phyloP scores from a whole-genome alignment of 2,888 invertebrate genomes.

The Drosophila niveifrons region DNA sequence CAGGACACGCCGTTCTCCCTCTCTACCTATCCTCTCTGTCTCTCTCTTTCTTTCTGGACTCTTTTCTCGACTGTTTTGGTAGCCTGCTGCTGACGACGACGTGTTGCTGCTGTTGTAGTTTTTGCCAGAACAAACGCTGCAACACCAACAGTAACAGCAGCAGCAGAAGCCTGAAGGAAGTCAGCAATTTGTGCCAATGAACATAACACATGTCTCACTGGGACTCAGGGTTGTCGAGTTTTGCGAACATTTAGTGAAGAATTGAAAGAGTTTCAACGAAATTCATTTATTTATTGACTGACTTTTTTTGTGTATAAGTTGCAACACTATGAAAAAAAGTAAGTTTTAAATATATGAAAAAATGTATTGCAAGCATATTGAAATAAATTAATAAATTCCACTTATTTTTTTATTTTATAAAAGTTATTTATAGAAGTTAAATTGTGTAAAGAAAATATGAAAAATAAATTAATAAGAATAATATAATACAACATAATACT shows the following conservation, averaged over 20 bases:
- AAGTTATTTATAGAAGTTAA: too few species aligned
- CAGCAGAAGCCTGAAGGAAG: slow-evolving; percentile 34
- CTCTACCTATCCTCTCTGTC: not conserved
- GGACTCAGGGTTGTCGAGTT: slow-evolving; percentile 1
- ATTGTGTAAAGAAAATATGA: too few species aligned
- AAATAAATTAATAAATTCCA: too few species aligned
- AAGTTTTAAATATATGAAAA: too few species aligned
- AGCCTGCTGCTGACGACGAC: slow-evolving; percentile 35
- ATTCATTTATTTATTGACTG: too few species aligned
- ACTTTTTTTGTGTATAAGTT: too few species aligned
- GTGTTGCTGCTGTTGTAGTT: slow-evolving; percentile 41
- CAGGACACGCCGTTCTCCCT: slow-evolving; percentile 18
- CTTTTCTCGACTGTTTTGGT: slow-evolving; percentile 25
- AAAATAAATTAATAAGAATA: too few species aligned
- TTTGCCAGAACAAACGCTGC: slow-evolving; percentile 13
- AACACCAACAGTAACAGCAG: slow-evolving; percentile 17
- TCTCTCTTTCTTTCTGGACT: slow-evolving; percentile 16
- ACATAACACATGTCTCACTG: slow-evolving; percentile 26
- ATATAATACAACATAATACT: too few species aligned
- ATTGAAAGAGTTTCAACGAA: not conserved
- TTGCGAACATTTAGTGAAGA: not conserved
- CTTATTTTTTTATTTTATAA: too few species aligned
- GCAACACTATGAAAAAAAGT: too few species aligned
- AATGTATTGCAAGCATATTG: too few species aligned
- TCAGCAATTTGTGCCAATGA: slow-evolving; percentile 56